These are phyloP conservation scores for Amphipoea oculea DNA, from an alignment of 2,888 invertebrate genomes.

Conservation along the genomic window DNA sequence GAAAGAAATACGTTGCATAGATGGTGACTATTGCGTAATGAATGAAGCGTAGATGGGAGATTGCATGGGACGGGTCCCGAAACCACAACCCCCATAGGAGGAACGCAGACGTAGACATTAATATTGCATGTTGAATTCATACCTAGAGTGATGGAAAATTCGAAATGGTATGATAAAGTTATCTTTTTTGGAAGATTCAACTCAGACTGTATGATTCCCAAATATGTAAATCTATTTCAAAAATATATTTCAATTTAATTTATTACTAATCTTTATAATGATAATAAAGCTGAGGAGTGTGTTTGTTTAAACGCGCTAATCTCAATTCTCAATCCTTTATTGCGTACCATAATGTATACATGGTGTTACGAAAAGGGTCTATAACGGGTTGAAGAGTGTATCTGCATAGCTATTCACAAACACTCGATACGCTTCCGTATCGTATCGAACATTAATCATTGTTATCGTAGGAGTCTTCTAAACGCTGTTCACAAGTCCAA, in stretches of 20 bases:
- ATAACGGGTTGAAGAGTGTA: too few relatives aligned
- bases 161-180: not conserved
- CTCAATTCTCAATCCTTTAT: too few relatives aligned
- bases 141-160: too few relatives aligned
- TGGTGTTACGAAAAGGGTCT: too few relatives aligned
- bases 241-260: not conserved
- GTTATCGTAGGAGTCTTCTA: too few relatives aligned
- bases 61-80: not conserved
- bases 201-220: too few relatives aligned
- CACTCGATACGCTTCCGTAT: too few relatives aligned
- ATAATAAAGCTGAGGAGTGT: not conserved
- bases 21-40: not conserved
- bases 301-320: not conserved
- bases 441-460: too few relatives aligned
- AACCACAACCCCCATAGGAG: constrained; percentile 25
- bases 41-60: constrained; percentile 10
- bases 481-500: too few relatives aligned
- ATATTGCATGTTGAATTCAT: constrained; percentile 13
- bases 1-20: not conserved
- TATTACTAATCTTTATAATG: not conserved
- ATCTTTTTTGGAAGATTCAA: not conserved
- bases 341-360: too few relatives aligned
- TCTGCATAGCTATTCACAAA: too few relatives aligned
- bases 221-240: not conserved
- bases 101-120: constrained; percentile 6